phyloP scores from a whole-genome alignment of 1,140 invertebrate genomes.

The Drosophila ficusphila region DNA sequence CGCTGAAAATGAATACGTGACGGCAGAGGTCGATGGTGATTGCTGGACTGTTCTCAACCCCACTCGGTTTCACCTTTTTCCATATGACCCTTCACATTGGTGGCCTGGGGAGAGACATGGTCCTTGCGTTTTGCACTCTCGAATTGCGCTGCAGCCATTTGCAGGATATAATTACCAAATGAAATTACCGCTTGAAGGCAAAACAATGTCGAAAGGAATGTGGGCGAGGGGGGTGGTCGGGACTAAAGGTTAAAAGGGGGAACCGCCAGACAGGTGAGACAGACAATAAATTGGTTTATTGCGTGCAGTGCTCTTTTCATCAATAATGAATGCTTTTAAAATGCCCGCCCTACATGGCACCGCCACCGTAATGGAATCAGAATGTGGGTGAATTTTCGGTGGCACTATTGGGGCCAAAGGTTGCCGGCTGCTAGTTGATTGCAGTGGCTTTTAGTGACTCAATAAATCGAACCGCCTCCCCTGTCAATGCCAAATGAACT shows the following conservation, averaged over 20 bases:
- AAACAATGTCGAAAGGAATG: conserved; percentile 33
- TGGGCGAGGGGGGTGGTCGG: background rate
- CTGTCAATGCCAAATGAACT: conserved; percentile 15
- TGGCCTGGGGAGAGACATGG: background rate
- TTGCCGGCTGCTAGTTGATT: conserved; percentile 26
- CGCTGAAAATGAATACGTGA: background rate
- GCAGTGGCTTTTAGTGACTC: conserved; percentile 39
- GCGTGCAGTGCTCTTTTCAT: conserved; percentile 50
- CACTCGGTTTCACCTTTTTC: background rate
- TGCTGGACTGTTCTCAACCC: background rate
- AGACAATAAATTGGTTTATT: conserved; percentile 64
- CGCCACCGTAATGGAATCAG: conserved; percentile 44
- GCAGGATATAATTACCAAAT: conserved; percentile 61
- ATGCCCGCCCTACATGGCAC: background rate
- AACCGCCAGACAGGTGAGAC: conserved; percentile 6
- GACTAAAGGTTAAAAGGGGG: background rate
- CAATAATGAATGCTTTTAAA: conserved; percentile 53
- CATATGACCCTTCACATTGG: conserved; percentile 34
- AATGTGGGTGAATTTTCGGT: conserved; percentile 7
- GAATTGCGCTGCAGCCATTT: conserved; percentile 43
- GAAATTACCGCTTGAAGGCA: conserved; percentile 63
- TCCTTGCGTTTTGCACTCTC: conserved; percentile 4
- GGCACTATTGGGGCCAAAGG: conserved; percentile 25
- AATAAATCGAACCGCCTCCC: conserved; percentile 18
- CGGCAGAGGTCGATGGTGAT: background rate